Percentiles rank a stretch among this genome's conserved stretches.
Conservation (phyloP, 2,888 invertebrate genomes). For the Brachypterus glaber region DNA sequence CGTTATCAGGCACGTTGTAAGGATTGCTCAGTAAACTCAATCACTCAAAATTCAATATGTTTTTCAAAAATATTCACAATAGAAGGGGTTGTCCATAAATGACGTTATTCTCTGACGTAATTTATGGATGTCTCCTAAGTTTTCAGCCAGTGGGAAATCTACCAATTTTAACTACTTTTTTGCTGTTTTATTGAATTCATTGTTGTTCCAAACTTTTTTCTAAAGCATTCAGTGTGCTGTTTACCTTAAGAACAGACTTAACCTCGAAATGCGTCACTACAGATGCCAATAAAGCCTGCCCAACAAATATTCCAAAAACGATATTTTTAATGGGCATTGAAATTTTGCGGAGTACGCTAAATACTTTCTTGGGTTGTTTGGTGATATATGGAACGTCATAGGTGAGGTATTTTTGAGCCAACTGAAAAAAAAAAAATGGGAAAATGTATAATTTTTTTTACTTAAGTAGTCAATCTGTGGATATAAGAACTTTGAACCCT, state of each 20-base stretch:
- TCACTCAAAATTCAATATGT: too few relatives aligned
- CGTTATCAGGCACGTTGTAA: too few relatives aligned
- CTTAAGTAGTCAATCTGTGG: too few relatives aligned
- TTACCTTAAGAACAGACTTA: slow-evolving; percentile 42
- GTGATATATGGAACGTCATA: slow-evolving; percentile 54
- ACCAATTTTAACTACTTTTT: too few relatives aligned
- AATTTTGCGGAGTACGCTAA: slow-evolving; percentile 45
- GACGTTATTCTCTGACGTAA: too few relatives aligned
- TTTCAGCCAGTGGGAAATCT: too few relatives aligned
- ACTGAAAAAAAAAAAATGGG: slow-evolving; percentile 41
- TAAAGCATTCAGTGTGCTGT: slow-evolving; percentile 32
- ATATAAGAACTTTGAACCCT: too few relatives aligned
- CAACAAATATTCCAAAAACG: slow-evolving; percentile 41
- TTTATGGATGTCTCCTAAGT: too few relatives aligned
- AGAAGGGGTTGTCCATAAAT: too few relatives aligned
- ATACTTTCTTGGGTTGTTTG: slow-evolving; percentile 46
- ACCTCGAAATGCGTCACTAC: slow-evolving; percentile 54
- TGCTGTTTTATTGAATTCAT: background rate
- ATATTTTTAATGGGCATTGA: slow-evolving; percentile 46
- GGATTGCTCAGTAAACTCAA: too few relatives aligned
- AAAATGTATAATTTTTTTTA: too few relatives aligned
- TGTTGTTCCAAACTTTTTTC: slow-evolving; percentile 2
- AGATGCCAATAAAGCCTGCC: slow-evolving; percentile 48
- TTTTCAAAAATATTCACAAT: too few relatives aligned
- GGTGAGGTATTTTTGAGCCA: slow-evolving; percentile 53